Conservation (phyloP, 2,113 vertebrate genomes). For the Dicrurus megarhynchus region DNA sequence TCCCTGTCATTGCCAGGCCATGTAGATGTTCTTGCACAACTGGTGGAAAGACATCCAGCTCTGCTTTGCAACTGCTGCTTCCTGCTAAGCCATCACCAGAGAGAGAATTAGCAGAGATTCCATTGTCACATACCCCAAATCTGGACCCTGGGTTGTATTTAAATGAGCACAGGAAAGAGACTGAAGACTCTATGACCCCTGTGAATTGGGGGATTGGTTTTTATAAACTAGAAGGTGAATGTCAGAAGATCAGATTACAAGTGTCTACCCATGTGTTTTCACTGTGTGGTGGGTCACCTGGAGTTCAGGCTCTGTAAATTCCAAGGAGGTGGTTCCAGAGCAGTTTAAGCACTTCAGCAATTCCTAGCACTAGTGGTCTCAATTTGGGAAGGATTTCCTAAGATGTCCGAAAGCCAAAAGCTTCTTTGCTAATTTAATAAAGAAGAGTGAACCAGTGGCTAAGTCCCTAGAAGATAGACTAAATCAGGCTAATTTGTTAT, state of each 20-base stretch:
- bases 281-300: conserved; percentile 75
- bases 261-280: conserved; percentile 72
- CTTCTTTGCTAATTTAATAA: conserved; percentile 39
- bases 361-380: conserved; percentile 18
- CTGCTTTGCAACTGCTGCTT: neutral
- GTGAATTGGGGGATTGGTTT: neutral
- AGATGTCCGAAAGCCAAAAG: conserved; percentile 16
- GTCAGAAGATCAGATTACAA: conserved; percentile 75
- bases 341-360: conserved; percentile 11
- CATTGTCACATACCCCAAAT: neutral
- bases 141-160: conserved; percentile 2
- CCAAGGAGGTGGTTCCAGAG: conserved; percentile 56
- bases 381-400: neutral
- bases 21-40: neutral
- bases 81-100: neutral
- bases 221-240: conserved; percentile 15
- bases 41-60: neutral
- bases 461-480: neutral
- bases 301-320: conserved; percentile 80
- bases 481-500: conserved; percentile 17
- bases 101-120: neutral
- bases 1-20: neutral
- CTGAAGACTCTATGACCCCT: neutral
- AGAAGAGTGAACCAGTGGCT: neutral
- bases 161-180: neutral